Evolutionary conservation across 2,888 invertebrate species (phyloP), one percentile per base, ranked within the genome.

Genomic region (Bugula neritina): DNA sequence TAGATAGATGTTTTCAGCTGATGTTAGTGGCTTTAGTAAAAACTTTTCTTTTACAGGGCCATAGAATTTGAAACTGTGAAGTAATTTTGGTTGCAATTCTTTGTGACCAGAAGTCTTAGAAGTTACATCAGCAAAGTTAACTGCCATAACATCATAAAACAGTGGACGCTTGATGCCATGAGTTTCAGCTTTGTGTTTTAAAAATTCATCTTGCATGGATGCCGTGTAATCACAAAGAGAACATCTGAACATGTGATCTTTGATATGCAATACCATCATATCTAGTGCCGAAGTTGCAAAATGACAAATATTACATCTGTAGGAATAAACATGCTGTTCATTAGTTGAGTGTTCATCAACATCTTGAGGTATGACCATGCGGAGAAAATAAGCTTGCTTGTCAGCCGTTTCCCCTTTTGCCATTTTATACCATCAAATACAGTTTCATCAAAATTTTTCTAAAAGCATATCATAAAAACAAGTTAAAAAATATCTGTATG

Each of bases 261-360:
- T 63, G 10, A 63, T 63, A 27, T 63, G 63, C 10, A 63, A 13
- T 5, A 17, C 3, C 2, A 63, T 25, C 29, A 63, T 21, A 25
- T 63, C 63, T 31, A 31, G 27, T 27, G 21, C 63, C 10, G 31
- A 10, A 13, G 63, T 63, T 13, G 63, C 63, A 31, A 31, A 63
- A 31, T 63, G 63, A 63, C 63, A 63, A 31, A 63, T 31, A 27
- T 63, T 31, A n/a, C 63, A 63, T 31, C 63, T 2, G 34, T 63
- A 63, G 5, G 63, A 63, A 17, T 43, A 43, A 5, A 10, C 43
- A 43, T 43, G 43, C 5, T 43, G 10, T 10, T 10, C 17, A 17
- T 43, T 17, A 43, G 10, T 43, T 10, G 43, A 43, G 43, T 43
- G 43, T 43, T 43, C 43, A 43, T 43, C 43, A 5, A 10, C 43